Evolutionary conservation across 1,140 invertebrate genomes (phyloP).

Genomic region (Scaptomyza pallida): DNA sequence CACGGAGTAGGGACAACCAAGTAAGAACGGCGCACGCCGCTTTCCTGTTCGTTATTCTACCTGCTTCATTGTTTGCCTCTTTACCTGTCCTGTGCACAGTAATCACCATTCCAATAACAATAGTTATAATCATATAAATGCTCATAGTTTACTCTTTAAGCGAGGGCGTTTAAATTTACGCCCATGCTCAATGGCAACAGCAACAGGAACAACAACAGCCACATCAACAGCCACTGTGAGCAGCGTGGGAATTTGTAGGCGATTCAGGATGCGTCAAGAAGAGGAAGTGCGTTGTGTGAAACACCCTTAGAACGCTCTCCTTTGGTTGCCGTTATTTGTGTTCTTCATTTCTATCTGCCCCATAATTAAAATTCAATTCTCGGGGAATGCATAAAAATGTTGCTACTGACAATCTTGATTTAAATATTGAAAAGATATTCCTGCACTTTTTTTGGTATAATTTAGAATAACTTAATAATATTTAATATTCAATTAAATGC

Average conservation of each 20-base stretch:
- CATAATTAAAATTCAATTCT: not conserved
- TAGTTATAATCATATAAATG: slow-evolving; percentile 1
- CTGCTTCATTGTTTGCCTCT: not conserved
- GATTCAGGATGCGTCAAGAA: slow-evolving; percentile 3
- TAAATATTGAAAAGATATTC: too few species aligned
- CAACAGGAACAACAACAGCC: too few species aligned
- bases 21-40: slow-evolving; percentile 6
- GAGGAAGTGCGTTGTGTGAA: slow-evolving; percentile 32
- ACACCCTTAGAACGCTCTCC: not conserved
- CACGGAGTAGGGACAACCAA: slow-evolving; percentile 5
- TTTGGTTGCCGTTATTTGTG: not conserved
- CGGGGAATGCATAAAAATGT: not conserved
- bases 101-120: slow-evolving; percentile 1
- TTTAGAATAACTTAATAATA: too few species aligned
- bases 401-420: not conserved
- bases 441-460: too few species aligned
- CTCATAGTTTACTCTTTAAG: slow-evolving; percentile 2
- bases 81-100: slow-evolving; percentile 1
- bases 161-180: slow-evolving; percentile 22
- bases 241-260: slow-evolving; percentile 33
- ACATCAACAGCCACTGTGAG: not conserved
- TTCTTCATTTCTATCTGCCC: not conserved
- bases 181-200: slow-evolving; percentile 4
- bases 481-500: too few species aligned
- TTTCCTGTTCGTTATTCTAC: not conserved